Base-by-base conservation (phyloP, 2,113 vertebrate genomes). In the Epinephelus moara region DNA sequence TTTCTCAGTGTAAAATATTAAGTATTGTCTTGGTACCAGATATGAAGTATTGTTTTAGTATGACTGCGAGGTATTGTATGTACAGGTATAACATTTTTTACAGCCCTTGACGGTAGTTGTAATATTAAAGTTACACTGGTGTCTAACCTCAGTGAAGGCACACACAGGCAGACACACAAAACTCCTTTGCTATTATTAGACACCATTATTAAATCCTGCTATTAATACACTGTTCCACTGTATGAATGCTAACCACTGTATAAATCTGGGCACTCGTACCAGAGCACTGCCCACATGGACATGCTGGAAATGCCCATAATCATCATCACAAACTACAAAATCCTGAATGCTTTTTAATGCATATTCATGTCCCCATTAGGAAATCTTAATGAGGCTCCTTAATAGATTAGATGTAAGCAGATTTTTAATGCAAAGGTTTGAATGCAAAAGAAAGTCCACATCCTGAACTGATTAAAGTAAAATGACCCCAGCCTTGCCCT, bases 391-490 rank as follows among this genome's bases (percentile, higher is more conserved):
- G 23, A 33, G 8, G 21, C 15, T 27, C 6, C 33, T 53, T 4
- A 30, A 11, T 30, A 15, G 27, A 66, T 60, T 4, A 61, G 23
- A 73, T 61, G 23, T 55, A 14, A 47, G 19, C 23, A n/a, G 50
- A 19, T 56, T 13, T 67, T 50, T 42, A 37, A 70, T 60, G 45
- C 75, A 73, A 47, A 63, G 19, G 6, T 73, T 61, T 70, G 27
- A 52, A n/a, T n/a, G 50, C 9, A 12, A 27, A 42, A 66, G 18
- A 66, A 70, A 57, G 37, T 23, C 30, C 7, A 19, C 23, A 50
- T 53, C 8, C 64, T n/a, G 14, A 67, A 25, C 47, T 75, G 37
- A 37, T 52, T 42, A 30, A 50, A 45, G 19, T 8, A 37, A 56
- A 61, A 30, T 53, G 25, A 68, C 74, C 56, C 71, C 45, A 19